Evolutionary conservation across 2,113 vertebrate species (phyloP).

Genomic region (Pachypanchax playfairii): DNA sequence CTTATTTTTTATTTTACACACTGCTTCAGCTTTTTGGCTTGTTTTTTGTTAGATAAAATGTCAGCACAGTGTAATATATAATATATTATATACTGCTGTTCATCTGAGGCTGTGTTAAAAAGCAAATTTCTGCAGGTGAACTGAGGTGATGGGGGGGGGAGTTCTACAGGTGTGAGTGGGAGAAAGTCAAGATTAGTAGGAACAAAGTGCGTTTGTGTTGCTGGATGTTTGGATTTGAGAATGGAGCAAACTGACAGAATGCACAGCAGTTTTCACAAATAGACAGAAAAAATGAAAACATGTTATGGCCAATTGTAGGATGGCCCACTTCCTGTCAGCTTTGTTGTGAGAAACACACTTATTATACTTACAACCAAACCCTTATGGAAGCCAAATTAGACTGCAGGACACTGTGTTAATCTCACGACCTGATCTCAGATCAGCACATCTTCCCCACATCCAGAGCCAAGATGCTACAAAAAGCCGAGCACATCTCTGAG

Average conservation of each 20-base stretch:
- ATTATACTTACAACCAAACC: slow-evolving; percentile 21
- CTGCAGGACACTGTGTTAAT: slow-evolving; percentile 11
- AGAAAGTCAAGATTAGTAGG: not conserved
- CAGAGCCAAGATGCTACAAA: not conserved
- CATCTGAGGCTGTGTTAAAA: slow-evolving; percentile 19
- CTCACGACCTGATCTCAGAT: slow-evolving; percentile 31
- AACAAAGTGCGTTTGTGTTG: slow-evolving; percentile 37
- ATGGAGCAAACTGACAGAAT: slow-evolving; percentile 9
- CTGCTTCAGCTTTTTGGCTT: no score
- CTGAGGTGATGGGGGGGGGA: slow-evolving; percentile 4
- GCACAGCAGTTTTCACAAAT: not conserved
- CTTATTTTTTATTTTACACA: no score
- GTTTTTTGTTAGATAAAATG: no score
- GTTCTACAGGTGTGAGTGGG: not conserved
- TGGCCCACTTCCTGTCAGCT: slow-evolving; percentile 4
- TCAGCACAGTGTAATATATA: not conserved
- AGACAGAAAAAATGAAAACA: not conserved
- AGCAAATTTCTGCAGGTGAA: slow-evolving; percentile 14
- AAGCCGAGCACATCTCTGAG: slow-evolving; percentile 8
- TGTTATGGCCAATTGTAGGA: not conserved
- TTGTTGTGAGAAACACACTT: slow-evolving; percentile 18
- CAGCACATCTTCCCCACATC: slow-evolving; percentile 23
- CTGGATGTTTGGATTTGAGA: slow-evolving; percentile 17
- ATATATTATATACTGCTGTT: not conserved
- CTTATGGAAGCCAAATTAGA: slow-evolving; percentile 19